phyloP scores from a whole-genome alignment of 2,113 vertebrate species.

The Nesogale talazaci region DNA sequence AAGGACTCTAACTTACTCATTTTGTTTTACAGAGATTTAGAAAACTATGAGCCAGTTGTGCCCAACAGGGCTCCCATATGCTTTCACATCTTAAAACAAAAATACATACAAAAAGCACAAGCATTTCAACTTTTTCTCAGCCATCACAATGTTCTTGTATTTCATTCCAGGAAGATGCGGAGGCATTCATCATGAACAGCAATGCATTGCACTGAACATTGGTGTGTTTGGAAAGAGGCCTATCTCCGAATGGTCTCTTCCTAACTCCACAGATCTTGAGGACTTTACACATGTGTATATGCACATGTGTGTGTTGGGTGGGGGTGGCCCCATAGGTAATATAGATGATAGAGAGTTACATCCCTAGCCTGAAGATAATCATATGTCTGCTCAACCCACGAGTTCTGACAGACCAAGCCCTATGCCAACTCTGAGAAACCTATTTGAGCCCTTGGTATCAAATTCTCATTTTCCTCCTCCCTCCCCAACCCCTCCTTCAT shows the following conservation, averaged over 20 bases:
- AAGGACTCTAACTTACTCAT: conserved; percentile 65
- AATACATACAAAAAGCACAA: conserved; percentile 20
- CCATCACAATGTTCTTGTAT: conserved; percentile 6
- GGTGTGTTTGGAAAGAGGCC: neutral
- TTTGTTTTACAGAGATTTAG: conserved; percentile 60
- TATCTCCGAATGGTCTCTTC: conserved; percentile 1
- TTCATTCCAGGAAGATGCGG: neutral
- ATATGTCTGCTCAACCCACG: neutral
- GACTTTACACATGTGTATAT: conserved; percentile 19
- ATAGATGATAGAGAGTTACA: neutral
- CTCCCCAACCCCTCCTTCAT: too few relatives aligned
- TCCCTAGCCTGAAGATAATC: conserved; percentile 2
- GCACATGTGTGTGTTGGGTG: neutral
- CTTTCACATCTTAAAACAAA: conserved; percentile 59
- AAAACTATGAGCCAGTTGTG: conserved; percentile 63
- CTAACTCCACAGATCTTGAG: neutral
- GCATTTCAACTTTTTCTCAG: conserved; percentile 35
- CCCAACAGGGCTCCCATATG: conserved; percentile 51
- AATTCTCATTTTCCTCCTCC: too few relatives aligned
- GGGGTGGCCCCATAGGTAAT: neutral
- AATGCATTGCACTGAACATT: neutral
- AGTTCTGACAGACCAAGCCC: neutral
- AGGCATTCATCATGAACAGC: neutral
- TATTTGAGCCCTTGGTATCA: too few relatives aligned
- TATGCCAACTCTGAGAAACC: neutral